Base-by-base conservation (phyloP, 2,888 invertebrate species). In the Thereva nobilitata region DNA sequence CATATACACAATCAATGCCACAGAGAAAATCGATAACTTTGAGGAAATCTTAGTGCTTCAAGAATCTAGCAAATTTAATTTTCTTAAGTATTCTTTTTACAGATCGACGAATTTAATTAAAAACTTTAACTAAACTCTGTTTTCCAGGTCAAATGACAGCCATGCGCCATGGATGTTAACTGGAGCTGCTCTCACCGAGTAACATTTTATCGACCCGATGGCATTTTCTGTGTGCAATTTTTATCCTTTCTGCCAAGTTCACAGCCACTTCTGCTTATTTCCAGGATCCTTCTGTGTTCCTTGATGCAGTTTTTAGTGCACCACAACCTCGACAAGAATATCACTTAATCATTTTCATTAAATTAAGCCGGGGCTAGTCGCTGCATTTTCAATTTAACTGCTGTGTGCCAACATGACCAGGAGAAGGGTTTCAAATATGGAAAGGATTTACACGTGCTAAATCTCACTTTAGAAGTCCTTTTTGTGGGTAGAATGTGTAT, bases 71-170 rank as follows among this genome's bases (percentile, higher is more conserved):
- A 42, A 69, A 67, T 69, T 67, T 67, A 69, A 69, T 69, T 69
- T 69, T 69, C 69, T 69, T 67, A 67, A 69, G 69, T 67, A 69
- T 69, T 69, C 42, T 8, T 67, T 67, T 69, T 65, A 67, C 67
- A 69, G 67, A 69, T 67, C 69, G 67, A 63, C 67, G 69, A 67
- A 69, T 69, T 69, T 69, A 69, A 69, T 69, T 69, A 69, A 69
- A 69, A 69, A 69, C 65, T 69, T 69, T 69, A 69, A 67, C 67
- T 65, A 41, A 69, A 69, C 66, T 68, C 67, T 47, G 67, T 69
- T 69, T 69, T 69, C 67, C 69, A 66, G 69, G 69, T 69, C 69
- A 69, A 69, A 57, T 61, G 63, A 56, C 67, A 53, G 63, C 44
- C 65, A 69, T 67, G 67, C 69, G 67, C 67, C 49, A 5, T 54